Evolutionary conservation across 2,113 vertebrate genomes (phyloP), one percentile per base, ranked within the genome.

Genomic region (Pelodiscus sinensis): DNA sequence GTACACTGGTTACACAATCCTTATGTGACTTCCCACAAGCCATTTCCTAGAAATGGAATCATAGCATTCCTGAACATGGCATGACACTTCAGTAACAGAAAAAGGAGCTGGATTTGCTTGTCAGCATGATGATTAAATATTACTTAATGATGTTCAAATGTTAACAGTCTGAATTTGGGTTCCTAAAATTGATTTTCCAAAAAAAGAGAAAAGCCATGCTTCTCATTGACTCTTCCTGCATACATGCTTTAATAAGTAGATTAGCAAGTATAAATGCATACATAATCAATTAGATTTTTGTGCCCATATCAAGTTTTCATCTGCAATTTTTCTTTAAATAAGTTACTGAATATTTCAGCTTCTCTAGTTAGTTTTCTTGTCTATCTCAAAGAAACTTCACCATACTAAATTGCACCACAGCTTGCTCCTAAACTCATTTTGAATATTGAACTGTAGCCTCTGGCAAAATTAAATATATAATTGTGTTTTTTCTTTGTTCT

Each of bases 261-360:
- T 89, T 81, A 77, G 52, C 90, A n/a, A 86, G 50, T 54, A 90
- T 44, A 95, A 94, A 94, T 71, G 16, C 14, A 90, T 58, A 9
- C 3, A 62, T 0, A 22, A 3, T 79, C 1, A 57, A 15, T 55
- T 80, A 19, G 29, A 22, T 86, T 86, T 84, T 3, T 8, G 92
- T 82, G 0, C 55, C 35, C 12, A 1, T 82, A 89, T 65, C 1
- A 81, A 51, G 22, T 35, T 24, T 87, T 84, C 86, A 81, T 87
- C 81, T 84, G 31, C 31, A 9, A 90, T 51, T 79, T 80, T 21
- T 58, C 82, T 65, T 71, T 81, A 92, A 94, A 95, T 89, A 75
- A 93, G 12, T 6, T 94, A 68, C 29, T 22, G 16, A 86, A 8
- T 92, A 92, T 86, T 83, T 58, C 83, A 51, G 86, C 5, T 51